Percentiles rank a stretch among this genome's conserved stretches.
These are phyloP conservation scores for Papilio glaucus DNA, from an alignment of 1,140 invertebrate species.

Conservation along the genomic window DNA sequence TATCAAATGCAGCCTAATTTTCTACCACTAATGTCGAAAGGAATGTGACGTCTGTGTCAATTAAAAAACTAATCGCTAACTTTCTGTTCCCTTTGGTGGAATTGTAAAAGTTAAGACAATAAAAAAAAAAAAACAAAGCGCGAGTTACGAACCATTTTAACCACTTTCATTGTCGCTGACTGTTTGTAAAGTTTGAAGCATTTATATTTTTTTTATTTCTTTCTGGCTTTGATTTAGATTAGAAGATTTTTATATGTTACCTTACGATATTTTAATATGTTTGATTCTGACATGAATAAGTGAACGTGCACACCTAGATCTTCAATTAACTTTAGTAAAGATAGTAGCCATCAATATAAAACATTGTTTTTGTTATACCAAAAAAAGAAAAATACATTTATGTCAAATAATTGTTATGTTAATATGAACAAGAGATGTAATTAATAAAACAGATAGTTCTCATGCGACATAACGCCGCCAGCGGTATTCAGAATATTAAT, in stretches of 20 bases:
- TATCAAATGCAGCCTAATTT: background rate
- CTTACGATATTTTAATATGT: background rate
- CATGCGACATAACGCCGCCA: background rate
- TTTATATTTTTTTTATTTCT: conserved; percentile 38
- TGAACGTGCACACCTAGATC: background rate
- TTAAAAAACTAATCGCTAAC: conserved; percentile 29
- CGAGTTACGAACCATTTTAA: conserved; percentile 69
- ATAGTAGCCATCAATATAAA: too few species aligned
- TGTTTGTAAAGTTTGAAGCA: conserved; percentile 41
- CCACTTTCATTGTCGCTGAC: conserved; percentile 62
- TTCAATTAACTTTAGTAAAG: background rate
- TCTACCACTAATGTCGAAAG: background rate
- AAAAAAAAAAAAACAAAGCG: conserved; percentile 44
- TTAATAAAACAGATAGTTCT: background rate
- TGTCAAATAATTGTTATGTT: background rate
- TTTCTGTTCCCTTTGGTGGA: conserved; percentile 42
- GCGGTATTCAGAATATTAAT: background rate
- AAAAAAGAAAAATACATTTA: background rate
- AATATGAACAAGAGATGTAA: background rate
- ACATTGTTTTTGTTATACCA: too few species aligned
- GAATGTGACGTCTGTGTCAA: conserved; percentile 24
- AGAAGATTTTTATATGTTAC: background rate
- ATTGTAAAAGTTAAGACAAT: conserved; percentile 64
- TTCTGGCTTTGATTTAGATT: conserved; percentile 32
- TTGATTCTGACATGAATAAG: background rate